phyloP scores from a whole-genome alignment of 2,113 vertebrate species.

The Bubo blakistoni region DNA sequence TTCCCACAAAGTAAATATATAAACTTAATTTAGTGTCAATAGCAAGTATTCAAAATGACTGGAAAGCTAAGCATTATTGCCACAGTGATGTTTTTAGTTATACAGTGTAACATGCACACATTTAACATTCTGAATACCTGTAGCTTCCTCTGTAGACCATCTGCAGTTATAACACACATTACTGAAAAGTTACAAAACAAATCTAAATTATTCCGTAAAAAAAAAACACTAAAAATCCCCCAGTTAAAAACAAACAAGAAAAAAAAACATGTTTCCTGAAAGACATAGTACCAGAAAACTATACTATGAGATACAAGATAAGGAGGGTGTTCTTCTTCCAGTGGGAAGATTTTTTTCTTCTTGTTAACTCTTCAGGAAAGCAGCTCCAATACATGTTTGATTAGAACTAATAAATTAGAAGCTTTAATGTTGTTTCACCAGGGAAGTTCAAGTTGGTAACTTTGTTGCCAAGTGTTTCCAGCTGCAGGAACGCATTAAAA shows the following conservation, averaged over 20 bases:
- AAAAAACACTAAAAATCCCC: background rate
- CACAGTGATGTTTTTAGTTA: background rate
- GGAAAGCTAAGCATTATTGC: background rate
- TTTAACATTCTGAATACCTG: background rate
- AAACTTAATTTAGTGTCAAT: background rate
- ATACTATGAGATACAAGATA: background rate
- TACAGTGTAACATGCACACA: background rate
- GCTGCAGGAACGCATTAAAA: background rate
- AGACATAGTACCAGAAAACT: background rate
- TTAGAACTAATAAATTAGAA: background rate
- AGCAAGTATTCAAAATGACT: background rate
- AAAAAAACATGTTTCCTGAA: background rate
- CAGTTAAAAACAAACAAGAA: background rate
- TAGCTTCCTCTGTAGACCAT: background rate
- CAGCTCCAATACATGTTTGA: background rate
- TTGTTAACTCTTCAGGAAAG: background rate
- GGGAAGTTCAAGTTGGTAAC: background rate
- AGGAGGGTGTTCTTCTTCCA: background rate
- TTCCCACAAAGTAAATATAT: background rate
- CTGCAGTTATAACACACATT: background rate
- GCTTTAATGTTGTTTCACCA: background rate
- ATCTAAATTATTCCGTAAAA: background rate
- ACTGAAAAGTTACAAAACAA: background rate
- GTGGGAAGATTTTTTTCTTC: background rate
- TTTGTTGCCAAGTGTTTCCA: background rate